Evolutionary conservation across 1,140 invertebrate genomes (phyloP).

Genomic region (Ceratina australensis): DNA sequence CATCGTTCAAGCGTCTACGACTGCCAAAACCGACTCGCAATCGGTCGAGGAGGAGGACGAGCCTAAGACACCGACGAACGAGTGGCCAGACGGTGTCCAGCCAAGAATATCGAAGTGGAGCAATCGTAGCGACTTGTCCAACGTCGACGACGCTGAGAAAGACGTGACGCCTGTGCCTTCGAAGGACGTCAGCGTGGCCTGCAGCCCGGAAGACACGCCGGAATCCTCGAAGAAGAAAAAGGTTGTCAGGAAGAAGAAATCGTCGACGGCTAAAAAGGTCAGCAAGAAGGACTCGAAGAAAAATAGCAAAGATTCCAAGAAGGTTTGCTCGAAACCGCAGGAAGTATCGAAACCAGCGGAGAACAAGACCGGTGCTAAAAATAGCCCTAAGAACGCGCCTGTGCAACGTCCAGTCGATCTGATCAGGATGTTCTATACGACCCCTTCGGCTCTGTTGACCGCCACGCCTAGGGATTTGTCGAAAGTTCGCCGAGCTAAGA

Average conservation of each 20-base stretch:
- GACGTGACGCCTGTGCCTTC: slow-evolving; percentile 54
- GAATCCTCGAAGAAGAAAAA: slow-evolving; percentile 69
- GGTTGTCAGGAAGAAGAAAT: slow-evolving; percentile 66
- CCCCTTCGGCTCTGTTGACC: slow-evolving; percentile 73
- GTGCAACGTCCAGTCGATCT: slow-evolving; percentile 72
- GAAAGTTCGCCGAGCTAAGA: slow-evolving; percentile 73
- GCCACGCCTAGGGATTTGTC: slow-evolving; percentile 76
- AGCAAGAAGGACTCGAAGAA: slow-evolving; percentile 56
- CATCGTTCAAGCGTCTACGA: slow-evolving; percentile 25
- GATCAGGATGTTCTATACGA: slow-evolving; percentile 76
- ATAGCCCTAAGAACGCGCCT: slow-evolving; percentile 55
- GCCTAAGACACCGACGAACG: slow-evolving; percentile 68
- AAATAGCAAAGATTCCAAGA: slow-evolving; percentile 54
- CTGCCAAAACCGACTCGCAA: background rate
- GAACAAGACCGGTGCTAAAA: slow-evolving; percentile 41
- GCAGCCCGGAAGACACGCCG: slow-evolving; percentile 39
- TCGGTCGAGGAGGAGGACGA: slow-evolving; percentile 57
- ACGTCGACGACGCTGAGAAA: slow-evolving; percentile 57
- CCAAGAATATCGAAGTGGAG: slow-evolving; percentile 73
- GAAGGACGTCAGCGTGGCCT: slow-evolving; percentile 47
- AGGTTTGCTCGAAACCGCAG: slow-evolving; percentile 40
- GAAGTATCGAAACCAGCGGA: background rate
- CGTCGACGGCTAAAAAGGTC: slow-evolving; percentile 55
- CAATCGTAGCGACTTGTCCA: slow-evolving; percentile 70
- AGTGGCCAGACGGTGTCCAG: slow-evolving; percentile 24